Evolutionary conservation across 2,888 invertebrate species (phyloP).

Genomic region (Drosophila engyochracea): DNA sequence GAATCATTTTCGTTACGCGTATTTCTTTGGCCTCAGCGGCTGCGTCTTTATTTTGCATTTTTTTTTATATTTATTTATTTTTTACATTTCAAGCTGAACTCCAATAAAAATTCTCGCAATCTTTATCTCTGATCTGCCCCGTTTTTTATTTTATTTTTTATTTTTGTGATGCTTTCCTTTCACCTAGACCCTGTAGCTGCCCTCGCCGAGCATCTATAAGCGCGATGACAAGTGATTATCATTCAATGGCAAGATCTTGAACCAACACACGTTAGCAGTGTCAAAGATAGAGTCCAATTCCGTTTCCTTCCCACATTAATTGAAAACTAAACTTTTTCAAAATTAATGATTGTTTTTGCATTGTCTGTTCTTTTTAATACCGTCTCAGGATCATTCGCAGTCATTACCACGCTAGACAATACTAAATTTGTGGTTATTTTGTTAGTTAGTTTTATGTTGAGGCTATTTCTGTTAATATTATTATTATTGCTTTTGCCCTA

Average conservation of each 20-base stretch:
- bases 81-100: slow-evolving; percentile 36
- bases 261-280: slow-evolving; percentile 19
- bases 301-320: neutral
- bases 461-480: neutral
- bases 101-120: slow-evolving; percentile 12
- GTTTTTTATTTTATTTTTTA: neutral
- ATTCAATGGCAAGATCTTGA: slow-evolving; percentile 44
- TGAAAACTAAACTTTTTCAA: neutral
- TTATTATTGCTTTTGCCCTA: neutral
- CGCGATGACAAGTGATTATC: slow-evolving; percentile 33
- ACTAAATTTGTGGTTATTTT: neutral
- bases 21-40: slow-evolving; percentile 19
- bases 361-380: slow-evolving; percentile 12
- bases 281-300: slow-evolving; percentile 14
- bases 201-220: slow-evolving; percentile 9
- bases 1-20: slow-evolving; percentile 17
- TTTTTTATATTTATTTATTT: neutral
- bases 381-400: neutral
- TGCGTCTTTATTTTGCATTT: slow-evolving; percentile 15
- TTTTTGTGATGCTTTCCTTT: slow-evolving; percentile 14
- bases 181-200: slow-evolving; percentile 30
- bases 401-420: neutral
- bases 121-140: neutral
- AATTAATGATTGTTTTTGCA: slow-evolving; percentile 3
- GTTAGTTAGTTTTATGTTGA: neutral